Percentiles rank a stretch among this genome's conserved stretches.
Evolutionary conservation across 2,797 vertebrate genomes (phyloP).

Genomic region (Lagodon rhomboides): DNA sequence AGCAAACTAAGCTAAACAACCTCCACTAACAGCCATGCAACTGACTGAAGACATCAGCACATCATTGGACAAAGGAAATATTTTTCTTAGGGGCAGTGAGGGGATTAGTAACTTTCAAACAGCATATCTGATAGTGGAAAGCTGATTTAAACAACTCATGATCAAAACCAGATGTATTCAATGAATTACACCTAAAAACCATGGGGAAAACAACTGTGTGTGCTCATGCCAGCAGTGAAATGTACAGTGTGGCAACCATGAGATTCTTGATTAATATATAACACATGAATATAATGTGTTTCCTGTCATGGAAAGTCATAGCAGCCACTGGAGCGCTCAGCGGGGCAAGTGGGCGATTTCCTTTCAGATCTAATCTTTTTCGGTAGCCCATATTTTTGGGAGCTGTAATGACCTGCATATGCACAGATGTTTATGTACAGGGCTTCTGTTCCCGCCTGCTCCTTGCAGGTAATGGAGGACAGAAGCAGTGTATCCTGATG

Average conservation of each 20-base stretch:
- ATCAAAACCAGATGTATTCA: slow-evolving; percentile 31
- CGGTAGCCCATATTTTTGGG: slow-evolving; percentile 35
- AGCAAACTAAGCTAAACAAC: slow-evolving; percentile 64
- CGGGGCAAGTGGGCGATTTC: slow-evolving; percentile 31
- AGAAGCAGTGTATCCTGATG: slow-evolving; percentile 25
- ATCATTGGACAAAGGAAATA: slow-evolving; percentile 62
- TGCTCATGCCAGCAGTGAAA: slow-evolving; percentile 8
- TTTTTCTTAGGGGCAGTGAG: slow-evolving; percentile 41
- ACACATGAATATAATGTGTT: slow-evolving; percentile 18
- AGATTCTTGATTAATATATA: slow-evolving; percentile 31
- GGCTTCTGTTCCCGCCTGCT: slow-evolving; percentile 33
- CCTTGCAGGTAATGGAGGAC: slow-evolving; percentile 27
- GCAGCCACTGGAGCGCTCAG: slow-evolving; percentile 24
- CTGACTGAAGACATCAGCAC: slow-evolving; percentile 52
- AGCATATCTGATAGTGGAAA: slow-evolving; percentile 22
- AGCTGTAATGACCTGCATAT: slow-evolving; percentile 38
- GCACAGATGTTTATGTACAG: slow-evolving; percentile 19
- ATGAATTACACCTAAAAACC: slow-evolving; percentile 12
- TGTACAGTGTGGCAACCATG: not conserved
- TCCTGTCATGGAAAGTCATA: slow-evolving; percentile 36
- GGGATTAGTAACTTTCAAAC: slow-evolving; percentile 59
- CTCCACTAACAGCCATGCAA: slow-evolving; percentile 36
- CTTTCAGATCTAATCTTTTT: slow-evolving; percentile 50
- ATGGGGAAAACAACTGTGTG: slow-evolving; percentile 8
- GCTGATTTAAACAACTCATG: slow-evolving; percentile 33